phyloP scores from a whole-genome alignment of 2,797 vertebrate genomes.

The Caiman crocodilus region DNA sequence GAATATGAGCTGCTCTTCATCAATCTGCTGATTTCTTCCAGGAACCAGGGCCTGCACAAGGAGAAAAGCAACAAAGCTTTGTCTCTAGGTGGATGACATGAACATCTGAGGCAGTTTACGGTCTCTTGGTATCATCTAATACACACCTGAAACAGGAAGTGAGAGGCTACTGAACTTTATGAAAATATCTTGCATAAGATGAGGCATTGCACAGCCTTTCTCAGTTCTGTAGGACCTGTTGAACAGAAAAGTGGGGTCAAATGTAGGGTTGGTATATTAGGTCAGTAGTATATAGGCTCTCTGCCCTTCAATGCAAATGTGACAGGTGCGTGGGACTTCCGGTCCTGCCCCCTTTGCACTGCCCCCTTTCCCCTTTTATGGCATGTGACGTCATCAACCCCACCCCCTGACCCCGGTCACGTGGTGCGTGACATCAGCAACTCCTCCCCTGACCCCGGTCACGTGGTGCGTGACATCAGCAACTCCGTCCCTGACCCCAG shows the following conservation, averaged over 20 bases:
- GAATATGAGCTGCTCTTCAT: background rate
- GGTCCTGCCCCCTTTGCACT: too few relatives aligned
- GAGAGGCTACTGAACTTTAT: fast-evolving
- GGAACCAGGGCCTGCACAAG: background rate
- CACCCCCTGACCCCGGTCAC: too few relatives aligned
- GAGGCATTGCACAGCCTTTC: background rate
- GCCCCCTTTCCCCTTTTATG: too few relatives aligned
- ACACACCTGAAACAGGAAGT: background rate
- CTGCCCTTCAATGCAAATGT: too few relatives aligned
- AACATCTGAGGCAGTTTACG: background rate
- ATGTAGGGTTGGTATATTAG: background rate
- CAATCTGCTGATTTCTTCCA: background rate
- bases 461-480: too few relatives aligned
- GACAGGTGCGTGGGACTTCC: too few relatives aligned
- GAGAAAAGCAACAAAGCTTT: background rate
- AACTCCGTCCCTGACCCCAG: too few relatives aligned
- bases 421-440: too few relatives aligned
- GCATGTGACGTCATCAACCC: too few relatives aligned
- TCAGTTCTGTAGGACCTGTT: background rate
- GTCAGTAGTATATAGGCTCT: too few relatives aligned
- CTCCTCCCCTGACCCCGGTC: too few relatives aligned
- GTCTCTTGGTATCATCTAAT: background rate
- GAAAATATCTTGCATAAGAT: fast-evolving
- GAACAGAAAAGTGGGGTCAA: background rate
- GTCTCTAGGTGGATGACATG: background rate